Conservation (phyloP, 2,888 invertebrate genomes). For the Orthosia gothica region DNA sequence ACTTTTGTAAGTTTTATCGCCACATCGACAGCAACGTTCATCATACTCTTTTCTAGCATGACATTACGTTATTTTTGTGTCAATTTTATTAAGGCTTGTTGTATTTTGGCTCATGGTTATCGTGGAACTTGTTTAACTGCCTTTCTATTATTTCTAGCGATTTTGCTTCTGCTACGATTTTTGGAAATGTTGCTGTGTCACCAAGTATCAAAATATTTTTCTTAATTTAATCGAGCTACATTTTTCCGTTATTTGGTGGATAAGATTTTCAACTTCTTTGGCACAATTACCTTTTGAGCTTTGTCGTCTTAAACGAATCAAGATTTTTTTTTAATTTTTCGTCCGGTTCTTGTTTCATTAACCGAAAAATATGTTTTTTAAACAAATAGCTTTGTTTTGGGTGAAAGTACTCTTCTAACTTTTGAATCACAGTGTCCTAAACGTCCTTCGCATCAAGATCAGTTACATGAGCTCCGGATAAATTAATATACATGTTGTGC, state of each 20-base stretch:
- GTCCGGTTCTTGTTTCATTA: too few relatives aligned
- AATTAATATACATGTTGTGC: neutral
- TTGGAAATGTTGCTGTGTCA: neutral
- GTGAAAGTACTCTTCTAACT: neutral
- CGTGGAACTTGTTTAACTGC: neutral
- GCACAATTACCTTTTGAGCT: neutral
- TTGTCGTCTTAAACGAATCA: too few relatives aligned
- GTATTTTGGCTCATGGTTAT: neutral
- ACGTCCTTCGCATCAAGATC: neutral
- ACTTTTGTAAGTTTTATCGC: too few relatives aligned
- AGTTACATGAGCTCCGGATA: neutral
- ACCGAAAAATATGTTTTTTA: too few relatives aligned
- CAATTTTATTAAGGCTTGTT: too few relatives aligned
- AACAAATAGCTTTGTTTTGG: neutral
- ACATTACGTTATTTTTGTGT: too few relatives aligned
- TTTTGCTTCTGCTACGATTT: neutral
- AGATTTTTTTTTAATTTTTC: too few relatives aligned
- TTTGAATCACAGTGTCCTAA: neutral
- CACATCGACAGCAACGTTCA: too few relatives aligned
- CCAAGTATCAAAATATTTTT: neutral
- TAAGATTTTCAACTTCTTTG: neutral
- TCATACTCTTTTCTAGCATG: neutral
- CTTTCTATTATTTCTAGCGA: neutral
- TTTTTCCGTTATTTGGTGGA: neutral
- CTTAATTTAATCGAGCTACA: neutral